Percentiles rank a stretch among this genome's conserved stretches.
Conservation (phyloP, 2,888 invertebrate species). For the Drosophila meridiana region DNA sequence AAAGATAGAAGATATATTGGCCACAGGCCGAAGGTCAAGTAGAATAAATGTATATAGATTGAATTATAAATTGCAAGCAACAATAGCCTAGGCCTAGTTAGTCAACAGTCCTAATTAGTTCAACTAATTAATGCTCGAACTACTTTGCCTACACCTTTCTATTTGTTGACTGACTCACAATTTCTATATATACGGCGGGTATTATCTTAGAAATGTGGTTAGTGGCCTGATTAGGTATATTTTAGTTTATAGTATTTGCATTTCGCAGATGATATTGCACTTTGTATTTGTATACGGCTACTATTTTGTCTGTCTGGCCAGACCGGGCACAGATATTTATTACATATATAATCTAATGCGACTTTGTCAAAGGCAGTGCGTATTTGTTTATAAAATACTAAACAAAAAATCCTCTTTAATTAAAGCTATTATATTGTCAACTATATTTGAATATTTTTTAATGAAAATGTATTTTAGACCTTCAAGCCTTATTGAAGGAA, state of each 20-base stretch:
- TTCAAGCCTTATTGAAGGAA: no score
- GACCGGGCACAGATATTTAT: neutral
- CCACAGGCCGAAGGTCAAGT: constrained; percentile 35
- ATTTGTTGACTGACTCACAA: constrained; percentile 2
- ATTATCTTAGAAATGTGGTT: neutral
- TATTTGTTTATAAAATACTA: neutral
- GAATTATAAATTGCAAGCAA: neutral
- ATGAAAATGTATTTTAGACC: no score
- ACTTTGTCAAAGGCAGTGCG: neutral
- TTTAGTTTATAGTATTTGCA: neutral
- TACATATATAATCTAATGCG: constrained; percentile 5
- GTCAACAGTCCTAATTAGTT: neutral
- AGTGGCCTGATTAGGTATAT: constrained; percentile 6
- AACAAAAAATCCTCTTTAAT: neutral
- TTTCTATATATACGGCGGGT: neutral
- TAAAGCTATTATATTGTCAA: neutral
- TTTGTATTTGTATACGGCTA: neutral
- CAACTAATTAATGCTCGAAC: neutral
- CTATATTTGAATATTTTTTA: no score
- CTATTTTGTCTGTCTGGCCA: neutral
- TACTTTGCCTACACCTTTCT: neutral
- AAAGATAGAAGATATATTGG: constrained; percentile 24
- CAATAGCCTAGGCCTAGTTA: neutral
- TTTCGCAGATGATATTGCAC: constrained; percentile 10
- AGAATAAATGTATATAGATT: neutral